These are phyloP conservation scores for Pomatorhinus ruficollis DNA, from an alignment of 2,113 vertebrate genomes.

Conservation along the genomic window DNA sequence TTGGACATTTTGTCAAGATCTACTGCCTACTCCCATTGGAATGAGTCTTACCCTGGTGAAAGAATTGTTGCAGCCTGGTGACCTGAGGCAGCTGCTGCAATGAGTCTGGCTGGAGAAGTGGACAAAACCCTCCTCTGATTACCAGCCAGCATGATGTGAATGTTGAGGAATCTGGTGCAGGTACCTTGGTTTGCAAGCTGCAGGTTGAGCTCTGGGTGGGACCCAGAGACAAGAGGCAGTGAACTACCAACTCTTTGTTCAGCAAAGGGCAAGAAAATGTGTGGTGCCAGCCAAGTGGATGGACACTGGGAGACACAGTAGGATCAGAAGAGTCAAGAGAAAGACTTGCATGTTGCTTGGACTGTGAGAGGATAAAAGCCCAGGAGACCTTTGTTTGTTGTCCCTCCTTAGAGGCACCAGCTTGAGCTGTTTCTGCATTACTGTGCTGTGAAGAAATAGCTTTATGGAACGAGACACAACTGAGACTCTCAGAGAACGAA, in stretches of 20 bases:
- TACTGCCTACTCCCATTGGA: not conserved
- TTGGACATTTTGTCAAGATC: not conserved
- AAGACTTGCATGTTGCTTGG: not conserved
- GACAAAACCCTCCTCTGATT: too few relatives aligned
- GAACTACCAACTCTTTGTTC: not conserved
- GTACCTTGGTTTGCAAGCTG: not conserved
- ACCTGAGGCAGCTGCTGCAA: too few relatives aligned
- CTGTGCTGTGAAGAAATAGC: not conserved
- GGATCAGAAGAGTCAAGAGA: not conserved
- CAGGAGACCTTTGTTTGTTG: not conserved
- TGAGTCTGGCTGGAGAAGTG: not conserved
- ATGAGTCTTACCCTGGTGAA: not conserved
- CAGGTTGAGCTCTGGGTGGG: not conserved
- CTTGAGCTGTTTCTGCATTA: not conserved
- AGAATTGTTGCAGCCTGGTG: not conserved
- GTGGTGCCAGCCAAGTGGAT: not conserved
- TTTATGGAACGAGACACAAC: not conserved
- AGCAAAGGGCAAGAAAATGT: not conserved
- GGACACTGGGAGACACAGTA: too few relatives aligned
- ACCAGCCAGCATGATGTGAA: not conserved
- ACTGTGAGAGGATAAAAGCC: not conserved
- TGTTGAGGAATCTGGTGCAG: not conserved
- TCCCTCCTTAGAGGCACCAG: not conserved
- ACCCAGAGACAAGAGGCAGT: not conserved
- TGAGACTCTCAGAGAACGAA: not conserved